These are phyloP conservation scores for Axea sp. DNA, from an alignment of 2,888 invertebrate genomes.

Conservation along the genomic window DNA sequence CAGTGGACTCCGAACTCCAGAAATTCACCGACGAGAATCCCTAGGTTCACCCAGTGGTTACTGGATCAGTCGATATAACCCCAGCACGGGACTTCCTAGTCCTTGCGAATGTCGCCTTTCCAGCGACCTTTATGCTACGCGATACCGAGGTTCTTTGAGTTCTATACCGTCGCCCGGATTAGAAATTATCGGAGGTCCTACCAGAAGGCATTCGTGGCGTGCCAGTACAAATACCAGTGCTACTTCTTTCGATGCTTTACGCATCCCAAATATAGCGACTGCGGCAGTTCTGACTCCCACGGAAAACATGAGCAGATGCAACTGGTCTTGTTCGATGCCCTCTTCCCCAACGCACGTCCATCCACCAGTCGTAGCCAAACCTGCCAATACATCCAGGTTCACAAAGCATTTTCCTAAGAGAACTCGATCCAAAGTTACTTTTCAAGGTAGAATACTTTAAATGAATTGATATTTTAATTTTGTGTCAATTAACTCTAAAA, in stretches of 20 bases:
- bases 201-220: conserved; percentile 77
- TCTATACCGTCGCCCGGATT: conserved; percentile 77
- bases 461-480: no score
- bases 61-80: conserved; percentile 71
- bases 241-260: conserved; percentile 77
- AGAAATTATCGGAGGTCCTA: conserved; percentile 72
- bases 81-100: conserved; percentile 72
- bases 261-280: conserved; percentile 67
- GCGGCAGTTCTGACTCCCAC: conserved; percentile 69
- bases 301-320: conserved; percentile 69
- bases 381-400: conserved; percentile 62
- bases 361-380: conserved; percentile 66
- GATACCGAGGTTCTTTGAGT: conserved; percentile 77
- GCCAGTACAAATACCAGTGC: conserved; percentile 66
- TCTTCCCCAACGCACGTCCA: conserved; percentile 80
- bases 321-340: conserved; percentile 80
- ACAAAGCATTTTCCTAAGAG: conserved; percentile 71
- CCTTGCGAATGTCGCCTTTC: conserved; percentile 77
- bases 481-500: no score
- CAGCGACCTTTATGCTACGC: conserved; percentile 74
- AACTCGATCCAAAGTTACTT: conserved; percentile 78
- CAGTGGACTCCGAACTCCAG: conserved; percentile 74
- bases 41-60: conserved; percentile 73
- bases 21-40: conserved; percentile 75
- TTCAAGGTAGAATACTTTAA: conserved; percentile 77